A percentile compares a stretch with the other conserved stretches of the same genome.
phyloP scores from a whole-genome alignment of 1,140 invertebrate genomes.

The Drosophila tropicalis region DNA sequence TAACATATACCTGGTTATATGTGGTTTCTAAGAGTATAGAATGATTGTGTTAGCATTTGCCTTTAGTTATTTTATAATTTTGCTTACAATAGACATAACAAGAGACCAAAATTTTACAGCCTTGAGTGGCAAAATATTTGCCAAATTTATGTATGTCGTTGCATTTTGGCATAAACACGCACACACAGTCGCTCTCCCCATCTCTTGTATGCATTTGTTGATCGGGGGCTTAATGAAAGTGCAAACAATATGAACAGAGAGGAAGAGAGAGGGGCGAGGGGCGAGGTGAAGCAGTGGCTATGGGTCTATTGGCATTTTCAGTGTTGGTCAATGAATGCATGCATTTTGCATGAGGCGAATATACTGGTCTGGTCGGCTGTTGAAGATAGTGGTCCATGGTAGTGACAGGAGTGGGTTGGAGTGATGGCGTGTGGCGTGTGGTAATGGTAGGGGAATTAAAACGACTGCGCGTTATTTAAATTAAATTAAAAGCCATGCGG shows the following conservation, averaged over 20 bases:
- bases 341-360: constrained; percentile 47
- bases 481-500: constrained; percentile 75
- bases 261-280: neutral
- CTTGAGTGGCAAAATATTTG: constrained; percentile 74
- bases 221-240: constrained; percentile 63
- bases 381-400: neutral
- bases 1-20: too few species aligned
- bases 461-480: constrained; percentile 66
- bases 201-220: constrained; percentile 11
- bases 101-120: constrained; percentile 57
- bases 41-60: neutral
- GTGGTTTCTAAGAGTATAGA: too few species aligned
- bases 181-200: neutral
- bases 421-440: too few species aligned
- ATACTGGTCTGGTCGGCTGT: too few species aligned
- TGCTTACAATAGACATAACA: constrained; percentile 52
- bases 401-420: neutral
- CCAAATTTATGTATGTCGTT: constrained; percentile 49
- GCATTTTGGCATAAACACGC: constrained; percentile 1
- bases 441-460: neutral
- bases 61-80: constrained; percentile 38
- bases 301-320: constrained; percentile 37
- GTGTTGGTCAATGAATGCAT: constrained; percentile 59
- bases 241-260: constrained; percentile 48
- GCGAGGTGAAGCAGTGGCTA: neutral